Conservation (phyloP, 2,797 vertebrate species). For the Myotis findleyi region DNA sequence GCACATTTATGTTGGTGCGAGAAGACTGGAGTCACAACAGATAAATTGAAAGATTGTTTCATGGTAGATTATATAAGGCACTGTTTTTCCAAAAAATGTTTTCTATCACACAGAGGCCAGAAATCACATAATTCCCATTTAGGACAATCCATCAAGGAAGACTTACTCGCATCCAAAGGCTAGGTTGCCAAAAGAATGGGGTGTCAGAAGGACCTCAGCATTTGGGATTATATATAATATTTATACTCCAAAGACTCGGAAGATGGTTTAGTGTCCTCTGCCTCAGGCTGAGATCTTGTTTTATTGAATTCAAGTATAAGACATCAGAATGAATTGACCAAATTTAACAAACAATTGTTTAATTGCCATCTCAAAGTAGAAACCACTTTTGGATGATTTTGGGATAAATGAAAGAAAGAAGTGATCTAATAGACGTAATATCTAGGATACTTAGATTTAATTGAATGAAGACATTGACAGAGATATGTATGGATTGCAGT, state of each 20-base stretch:
- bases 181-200: conserved; percentile 79
- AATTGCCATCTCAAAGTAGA: not conserved
- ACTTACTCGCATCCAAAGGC: conserved; percentile 76
- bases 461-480: not conserved
- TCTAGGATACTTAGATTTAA: not conserved
- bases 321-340: not conserved
- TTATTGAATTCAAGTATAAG: conserved; percentile 25
- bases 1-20: conserved; percentile 72
- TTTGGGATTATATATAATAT: conserved; percentile 73
- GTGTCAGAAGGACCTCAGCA: conserved; percentile 47
- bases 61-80: conserved; percentile 73
- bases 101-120: conserved; percentile 79
- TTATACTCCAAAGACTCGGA: not conserved
- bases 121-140: conserved; percentile 83
- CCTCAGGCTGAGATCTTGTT: not conserved
- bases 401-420: not conserved
- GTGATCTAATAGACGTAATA: not conserved
- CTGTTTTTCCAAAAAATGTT: conserved; percentile 71
- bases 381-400: conserved; percentile 12
- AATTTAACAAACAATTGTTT: not conserved
- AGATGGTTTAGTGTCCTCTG: not conserved
- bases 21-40: conserved; percentile 72
- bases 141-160: conserved; percentile 80
- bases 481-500: not conserved
- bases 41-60: conserved; percentile 73